Evolutionary conservation across 2,888 invertebrate species (phyloP), one percentile per base, ranked within the genome.

Genomic region (Branchinecta sandiegonensis): DNA sequence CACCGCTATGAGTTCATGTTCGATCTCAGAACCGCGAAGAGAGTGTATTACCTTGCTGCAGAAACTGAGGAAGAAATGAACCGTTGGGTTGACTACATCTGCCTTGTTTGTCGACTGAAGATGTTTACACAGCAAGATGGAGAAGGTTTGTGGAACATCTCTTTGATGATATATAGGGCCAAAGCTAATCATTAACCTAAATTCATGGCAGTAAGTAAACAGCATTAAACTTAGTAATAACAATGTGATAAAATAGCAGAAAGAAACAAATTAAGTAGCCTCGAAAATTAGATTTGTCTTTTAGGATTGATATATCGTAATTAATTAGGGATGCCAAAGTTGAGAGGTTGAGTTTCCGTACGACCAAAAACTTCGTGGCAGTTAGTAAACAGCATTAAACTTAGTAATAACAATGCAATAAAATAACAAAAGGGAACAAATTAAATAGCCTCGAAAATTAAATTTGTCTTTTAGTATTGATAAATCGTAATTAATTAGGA

Each of bases 11-110:
- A 89, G 75, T 86, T 85, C 76, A 91, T 93, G 81, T 94, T 94
- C 77, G 90, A 90, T 74, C 88, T 94, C 56, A 88, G 88, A 77
- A 94, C 93, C 67, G 89, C 90, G 48, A 87, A 88, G 72, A 83
- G 95, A 73, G 89, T 87, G 48, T 96, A 94, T 77, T 94, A 92
- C 78, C 81, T 96, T 73, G 94, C 94, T 70, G 93, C 94, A 0
- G 93, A 94, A 74, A 87, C 88, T 48, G 93, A 94, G 77, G 83
- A 84, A 65, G 94, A 94, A 75, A 94, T 96, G 94, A 88, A 88
- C 74, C 87, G 87, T 77, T 96, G 96, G 96, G 94, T 95, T 11
- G 88, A 90, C 75, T 90, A 89, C 71, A 89, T 96, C 73, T 95
- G 95, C 78, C 69, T 17, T 17, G 92, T 93, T 64, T 95, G 94